phyloP scores from a whole-genome alignment of 1,140 invertebrate species.

The Aphis craccivora region DNA sequence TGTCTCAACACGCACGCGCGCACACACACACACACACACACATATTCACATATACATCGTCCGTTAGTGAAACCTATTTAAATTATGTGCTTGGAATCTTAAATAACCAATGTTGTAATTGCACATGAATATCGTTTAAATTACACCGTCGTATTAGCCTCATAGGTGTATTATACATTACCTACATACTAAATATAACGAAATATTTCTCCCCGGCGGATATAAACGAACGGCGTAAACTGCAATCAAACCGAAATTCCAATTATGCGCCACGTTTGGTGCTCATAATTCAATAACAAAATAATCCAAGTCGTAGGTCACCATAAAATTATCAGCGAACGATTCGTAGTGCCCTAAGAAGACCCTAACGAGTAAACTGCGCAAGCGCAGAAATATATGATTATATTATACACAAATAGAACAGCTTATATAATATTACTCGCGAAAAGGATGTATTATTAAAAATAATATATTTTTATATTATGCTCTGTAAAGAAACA shows the following conservation, averaged over 20 bases:
- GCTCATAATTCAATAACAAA: not conserved
- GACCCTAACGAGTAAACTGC: not conserved
- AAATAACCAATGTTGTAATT: not conserved
- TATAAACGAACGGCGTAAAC: too few relatives aligned
- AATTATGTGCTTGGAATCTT: too few relatives aligned
- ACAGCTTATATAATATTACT: not conserved
- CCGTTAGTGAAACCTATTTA: too few relatives aligned
- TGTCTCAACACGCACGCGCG: too few relatives aligned
- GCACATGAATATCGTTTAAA: not conserved
- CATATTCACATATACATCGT: too few relatives aligned
- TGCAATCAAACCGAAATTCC: not conserved
- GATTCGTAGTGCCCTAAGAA: not conserved
- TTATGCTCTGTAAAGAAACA: not conserved
- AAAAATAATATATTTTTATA: not conserved
- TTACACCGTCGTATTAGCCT: not conserved
- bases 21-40: too few relatives aligned
- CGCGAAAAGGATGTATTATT: not conserved
- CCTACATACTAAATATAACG: not conserved
- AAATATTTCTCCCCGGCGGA: not conserved
- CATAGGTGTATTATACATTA: too few relatives aligned
- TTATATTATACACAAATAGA: not conserved
- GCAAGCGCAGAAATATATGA: too few relatives aligned
- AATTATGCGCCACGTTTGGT: not conserved
- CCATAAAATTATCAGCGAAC: not conserved
- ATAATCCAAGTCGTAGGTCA: not conserved